Evolutionary conservation across 2,113 vertebrate species (phyloP).

Genomic region (Carlito syrichta): DNA sequence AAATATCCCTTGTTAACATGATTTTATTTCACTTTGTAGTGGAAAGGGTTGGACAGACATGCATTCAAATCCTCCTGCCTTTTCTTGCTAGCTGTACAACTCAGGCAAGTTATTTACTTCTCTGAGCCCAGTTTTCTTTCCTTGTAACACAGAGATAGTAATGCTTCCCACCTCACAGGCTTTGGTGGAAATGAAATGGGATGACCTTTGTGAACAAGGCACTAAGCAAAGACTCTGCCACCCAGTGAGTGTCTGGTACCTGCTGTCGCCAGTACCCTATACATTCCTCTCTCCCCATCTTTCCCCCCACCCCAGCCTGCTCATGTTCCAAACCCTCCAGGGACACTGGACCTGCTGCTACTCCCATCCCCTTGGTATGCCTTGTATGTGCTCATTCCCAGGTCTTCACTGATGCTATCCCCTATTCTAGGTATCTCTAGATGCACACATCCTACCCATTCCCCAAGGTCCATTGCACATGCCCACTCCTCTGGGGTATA

Average conservation of each 20-base stretch:
- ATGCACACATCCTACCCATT: too few species aligned
- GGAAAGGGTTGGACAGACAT: background rate
- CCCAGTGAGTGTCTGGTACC: background rate
- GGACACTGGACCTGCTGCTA: rapidly evolving
- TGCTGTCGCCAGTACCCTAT: background rate
- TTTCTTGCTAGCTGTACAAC: background rate
- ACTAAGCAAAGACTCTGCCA: background rate
- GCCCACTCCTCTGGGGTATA: background rate
- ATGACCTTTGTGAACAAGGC: background rate
- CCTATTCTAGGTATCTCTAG: background rate
- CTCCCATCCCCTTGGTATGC: rapidly evolving
- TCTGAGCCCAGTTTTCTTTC: background rate
- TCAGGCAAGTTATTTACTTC: background rate
- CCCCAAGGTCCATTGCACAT: background rate
- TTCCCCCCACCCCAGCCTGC: too few species aligned
- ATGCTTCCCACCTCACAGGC: too few species aligned
- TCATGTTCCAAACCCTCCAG: background rate
- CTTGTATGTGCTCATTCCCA: background rate
- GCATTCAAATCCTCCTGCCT: background rate
- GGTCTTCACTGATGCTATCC: background rate
- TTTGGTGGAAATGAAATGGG: background rate
- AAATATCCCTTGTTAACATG: background rate
- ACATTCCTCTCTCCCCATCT: rapidly evolving
- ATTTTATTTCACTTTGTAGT: background rate
- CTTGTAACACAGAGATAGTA: background rate